phyloP scores from a whole-genome alignment of 2,888 invertebrate species.

The Ditula angustiorana region DNA sequence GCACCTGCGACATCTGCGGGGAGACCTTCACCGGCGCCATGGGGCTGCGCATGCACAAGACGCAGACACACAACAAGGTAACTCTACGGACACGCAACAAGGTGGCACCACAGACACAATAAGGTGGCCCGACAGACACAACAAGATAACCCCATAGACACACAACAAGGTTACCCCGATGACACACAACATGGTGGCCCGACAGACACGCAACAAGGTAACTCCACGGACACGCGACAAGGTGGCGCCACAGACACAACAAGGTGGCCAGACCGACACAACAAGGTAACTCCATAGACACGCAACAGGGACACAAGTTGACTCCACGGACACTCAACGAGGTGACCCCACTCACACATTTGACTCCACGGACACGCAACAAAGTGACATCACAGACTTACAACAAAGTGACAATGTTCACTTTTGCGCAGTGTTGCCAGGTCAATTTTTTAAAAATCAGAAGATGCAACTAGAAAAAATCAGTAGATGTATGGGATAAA shows the following conservation, averaged over 20 bases:
- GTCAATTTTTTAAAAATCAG: no score
- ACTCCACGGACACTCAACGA: no score
- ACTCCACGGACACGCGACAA: not conserved
- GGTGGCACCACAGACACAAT: not conserved
- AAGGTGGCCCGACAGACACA: not conserved
- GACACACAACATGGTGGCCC: not conserved
- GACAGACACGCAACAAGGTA: not conserved
- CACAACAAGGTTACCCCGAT: not conserved
- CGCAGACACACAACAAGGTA: conserved; percentile 36
- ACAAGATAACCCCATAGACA: not conserved
- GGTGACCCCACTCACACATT: no score
- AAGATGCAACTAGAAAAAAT: no score
- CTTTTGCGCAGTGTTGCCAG: no score
- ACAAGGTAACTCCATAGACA: no score
- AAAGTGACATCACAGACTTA: no score
- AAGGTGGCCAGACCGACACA: no score
- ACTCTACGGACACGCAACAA: not conserved
- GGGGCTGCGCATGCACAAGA: conserved; percentile 40
- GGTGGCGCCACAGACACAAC: not conserved
- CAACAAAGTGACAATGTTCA: no score
- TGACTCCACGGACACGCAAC: no score
- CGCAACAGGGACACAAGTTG: no score
- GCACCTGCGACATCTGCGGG: conserved; percentile 36
- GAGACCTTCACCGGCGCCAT: conserved; percentile 37
- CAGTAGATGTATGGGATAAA: no score